phyloP scores from a whole-genome alignment of 2,113 vertebrate species.

The Apodemus speciosus region DNA sequence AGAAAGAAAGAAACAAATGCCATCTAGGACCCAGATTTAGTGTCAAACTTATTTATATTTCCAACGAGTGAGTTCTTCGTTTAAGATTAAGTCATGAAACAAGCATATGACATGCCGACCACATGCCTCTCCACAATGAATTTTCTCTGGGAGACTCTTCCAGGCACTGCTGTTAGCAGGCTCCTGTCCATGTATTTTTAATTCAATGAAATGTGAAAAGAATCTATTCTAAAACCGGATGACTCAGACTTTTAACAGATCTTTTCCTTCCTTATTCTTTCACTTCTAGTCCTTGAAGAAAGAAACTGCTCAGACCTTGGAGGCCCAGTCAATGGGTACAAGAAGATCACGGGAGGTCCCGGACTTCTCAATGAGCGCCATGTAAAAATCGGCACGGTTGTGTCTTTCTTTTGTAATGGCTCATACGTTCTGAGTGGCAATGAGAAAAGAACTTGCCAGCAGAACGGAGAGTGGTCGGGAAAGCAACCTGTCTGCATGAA shows the following conservation, averaged over 20 bases:
- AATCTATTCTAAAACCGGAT: slow-evolving; percentile 61
- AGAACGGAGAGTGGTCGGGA: slow-evolving; percentile 94
- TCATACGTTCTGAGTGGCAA: slow-evolving; percentile 92
- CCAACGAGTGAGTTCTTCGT: background rate
- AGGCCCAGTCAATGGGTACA: slow-evolving; percentile 92
- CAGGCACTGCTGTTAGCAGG: slow-evolving; percentile 32
- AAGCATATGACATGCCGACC: background rate
- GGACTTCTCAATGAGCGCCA: slow-evolving; percentile 85
- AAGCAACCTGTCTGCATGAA: slow-evolving; percentile 92
- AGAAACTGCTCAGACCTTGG: slow-evolving; percentile 90
- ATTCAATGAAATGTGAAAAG: slow-evolving; percentile 55
- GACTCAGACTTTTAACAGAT: slow-evolving; percentile 61
- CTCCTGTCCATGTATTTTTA: slow-evolving; percentile 38
- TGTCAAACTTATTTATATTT: slow-evolving; percentile 31
- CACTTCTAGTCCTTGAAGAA: slow-evolving; percentile 89
- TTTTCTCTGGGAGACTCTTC: slow-evolving; percentile 13
- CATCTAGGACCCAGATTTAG: background rate
- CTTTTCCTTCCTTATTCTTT: slow-evolving; percentile 18
- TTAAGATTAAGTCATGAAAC: slow-evolving; percentile 48
- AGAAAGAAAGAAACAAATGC: slow-evolving; percentile 17
- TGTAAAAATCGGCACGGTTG: slow-evolving; percentile 87
- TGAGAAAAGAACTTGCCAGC: slow-evolving; percentile 92
- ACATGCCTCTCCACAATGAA: background rate
- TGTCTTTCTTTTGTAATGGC: slow-evolving; percentile 94
- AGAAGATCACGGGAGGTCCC: slow-evolving; percentile 91